Evolutionary conservation across 1,140 invertebrate species (phyloP), one percentile per base, ranked within the genome.

Genomic region (Episyrphus balteatus): DNA sequence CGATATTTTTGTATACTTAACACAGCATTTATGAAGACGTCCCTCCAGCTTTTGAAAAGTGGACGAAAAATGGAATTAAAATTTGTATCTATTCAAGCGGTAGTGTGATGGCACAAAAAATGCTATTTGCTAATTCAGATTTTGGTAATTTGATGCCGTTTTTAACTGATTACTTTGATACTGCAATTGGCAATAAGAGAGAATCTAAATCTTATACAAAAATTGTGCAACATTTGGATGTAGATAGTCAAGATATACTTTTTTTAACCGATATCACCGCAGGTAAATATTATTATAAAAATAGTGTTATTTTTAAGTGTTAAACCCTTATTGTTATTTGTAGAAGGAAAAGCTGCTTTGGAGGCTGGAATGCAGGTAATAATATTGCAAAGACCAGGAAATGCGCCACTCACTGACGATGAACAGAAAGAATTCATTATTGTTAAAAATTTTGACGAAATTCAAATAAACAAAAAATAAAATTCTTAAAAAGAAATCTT

Each of bases 71-170:
- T 17, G 80, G 78, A 8, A 80, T 82, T 46, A 77, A 79, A 53
- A 70, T 96, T 32, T 92, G 84, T 56, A 81, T 95, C 42, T 98
- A 91, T 60, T 96, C 92, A 1, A 94, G 91, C 44, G 93, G 92
- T 39, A 93, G 88, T 55, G 80, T 92, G 0, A 81, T 86, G 59
- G 87, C 91, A 32, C 93, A 98, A 69, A 89, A 92, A 64, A 72
- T 94, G 10, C 73, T 96, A 3, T 94, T 95, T 66, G 72, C 74
- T 1, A 70, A 93, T 66, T 82, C 88, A 15, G 67, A 70, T 26
- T 71, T 79, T 38, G 92, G 92, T 13, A 80, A 96, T 71, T 61
- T 96, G 49, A 69, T 79, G 41, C 61, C 81, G 69, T 74, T 81
- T 45, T 81, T 96, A 34, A 79, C 76, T 50, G 86, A 80, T 15